Base-by-base conservation (phyloP, 2,113 vertebrate species). In the Muntiacus muntjak region DNA sequence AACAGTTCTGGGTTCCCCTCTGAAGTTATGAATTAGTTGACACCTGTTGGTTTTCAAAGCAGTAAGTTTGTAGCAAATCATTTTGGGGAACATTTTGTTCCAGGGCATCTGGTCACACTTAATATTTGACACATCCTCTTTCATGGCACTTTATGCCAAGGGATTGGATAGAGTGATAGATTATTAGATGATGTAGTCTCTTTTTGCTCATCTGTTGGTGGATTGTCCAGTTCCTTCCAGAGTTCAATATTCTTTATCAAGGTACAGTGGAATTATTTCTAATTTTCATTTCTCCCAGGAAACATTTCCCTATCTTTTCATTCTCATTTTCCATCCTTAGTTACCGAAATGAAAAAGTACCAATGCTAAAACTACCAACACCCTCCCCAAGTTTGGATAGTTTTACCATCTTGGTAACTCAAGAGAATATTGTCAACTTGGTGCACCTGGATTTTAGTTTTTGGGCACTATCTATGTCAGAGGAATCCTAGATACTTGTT, bases 1-100 rank as follows among this genome's bases (percentile, higher is more conserved):
- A 98, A 95, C n/a, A 95, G 64, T 81, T 93, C 92, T 88, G 96
- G 97, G n/a, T 96, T 96, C 94, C 54, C 58, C 83, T 92, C 93
- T 95, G 95, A 95, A 97, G 93, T 92, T 91, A 87, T 90, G 93
- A 95, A 94, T 93, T 94, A 76, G 62, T 97, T 94, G 90, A 95
- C 91, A 96, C 97, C 87, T 97, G 95, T 97, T 95, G 91, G 79
- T 97, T 97, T 97, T 97, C 89, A 89, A 89, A 96, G 86, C 47
- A 76, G 7, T 85, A 96, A 88, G 93, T 92, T 94, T 74, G 74
- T 79, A 74, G 57, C 43, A 91, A 67, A 91, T 96, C 36, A 93
- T 85, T 95, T 91, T 30, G 64, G 87, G 84, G 78, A 84, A 55
- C 23, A 10, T 84, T 92, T 91, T 83, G 33, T 47, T 50, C 33